A percentile compares a stretch with the other conserved stretches of the same genome.
These are phyloP conservation scores for Anguilla anguilla DNA, from an alignment of 2,797 vertebrate genomes.

Conservation along the genomic window DNA sequence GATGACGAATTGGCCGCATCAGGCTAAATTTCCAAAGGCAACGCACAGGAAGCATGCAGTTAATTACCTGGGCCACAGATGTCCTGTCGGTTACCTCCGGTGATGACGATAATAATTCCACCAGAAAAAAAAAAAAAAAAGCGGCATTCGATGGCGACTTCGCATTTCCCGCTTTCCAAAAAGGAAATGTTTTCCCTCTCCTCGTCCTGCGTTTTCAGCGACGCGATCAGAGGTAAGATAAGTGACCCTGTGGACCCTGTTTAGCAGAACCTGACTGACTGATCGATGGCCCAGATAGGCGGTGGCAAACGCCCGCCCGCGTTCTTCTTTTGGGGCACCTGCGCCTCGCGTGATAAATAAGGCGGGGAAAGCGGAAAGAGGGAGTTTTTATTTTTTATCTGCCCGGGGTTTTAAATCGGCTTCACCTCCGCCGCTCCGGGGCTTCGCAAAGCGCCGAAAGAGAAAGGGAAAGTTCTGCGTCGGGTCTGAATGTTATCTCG, in stretches of 20 bases:
- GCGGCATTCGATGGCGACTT: not conserved
- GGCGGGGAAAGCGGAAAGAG: not conserved
- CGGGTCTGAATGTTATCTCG: conserved; percentile 69
- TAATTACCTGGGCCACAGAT: conserved; percentile 11
- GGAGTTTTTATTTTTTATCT: not conserved
- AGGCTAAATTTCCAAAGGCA: not conserved
- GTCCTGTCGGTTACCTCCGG: not conserved
- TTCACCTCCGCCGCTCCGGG: not conserved
- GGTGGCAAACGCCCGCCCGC: not conserved
- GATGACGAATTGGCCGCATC: conserved; percentile 26
- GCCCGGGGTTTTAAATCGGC: not conserved
- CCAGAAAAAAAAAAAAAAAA: not conserved
- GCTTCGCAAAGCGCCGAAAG: not conserved
- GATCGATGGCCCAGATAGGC: not conserved
- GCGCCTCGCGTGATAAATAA: not conserved
- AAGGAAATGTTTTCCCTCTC: not conserved
- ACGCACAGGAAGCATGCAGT: not conserved
- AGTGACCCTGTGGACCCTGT: not conserved
- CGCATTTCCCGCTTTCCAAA: not conserved
- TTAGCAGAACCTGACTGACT: not conserved
- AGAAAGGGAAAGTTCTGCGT: conserved; percentile 47
- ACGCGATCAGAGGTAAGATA: not conserved
- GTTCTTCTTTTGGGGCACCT: not conserved
- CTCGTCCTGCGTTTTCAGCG: not conserved
- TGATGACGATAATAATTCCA: not conserved